These are phyloP conservation scores for Paratrypauchen microcephalus DNA, from an alignment of 2,797 vertebrate genomes.

Conservation along the genomic window DNA sequence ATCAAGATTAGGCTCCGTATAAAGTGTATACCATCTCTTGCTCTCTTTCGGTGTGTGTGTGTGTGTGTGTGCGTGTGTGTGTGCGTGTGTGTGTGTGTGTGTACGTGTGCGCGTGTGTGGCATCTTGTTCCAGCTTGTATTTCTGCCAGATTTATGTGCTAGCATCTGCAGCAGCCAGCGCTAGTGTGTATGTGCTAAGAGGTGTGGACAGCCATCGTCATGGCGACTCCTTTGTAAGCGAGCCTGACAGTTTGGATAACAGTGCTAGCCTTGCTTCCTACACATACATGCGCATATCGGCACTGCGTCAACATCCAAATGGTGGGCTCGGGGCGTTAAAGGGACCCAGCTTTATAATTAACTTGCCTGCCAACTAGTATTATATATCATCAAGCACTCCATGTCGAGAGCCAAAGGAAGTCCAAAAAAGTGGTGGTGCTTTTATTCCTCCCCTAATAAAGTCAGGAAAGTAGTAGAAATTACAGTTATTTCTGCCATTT, in stretches of 20 bases:
- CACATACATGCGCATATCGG: slow-evolving; percentile 40
- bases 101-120: neutral
- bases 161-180: slow-evolving; percentile 43
- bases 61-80: slow-evolving; percentile 11
- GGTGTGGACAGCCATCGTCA: slow-evolving; percentile 54
- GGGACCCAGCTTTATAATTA: slow-evolving; percentile 90
- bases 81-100: too few species aligned
- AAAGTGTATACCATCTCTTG: slow-evolving; percentile 12
- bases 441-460: slow-evolving; percentile 87
- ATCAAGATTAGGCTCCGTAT: neutral
- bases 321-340: slow-evolving; percentile 71
- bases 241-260: slow-evolving; percentile 86
- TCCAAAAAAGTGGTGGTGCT: slow-evolving; percentile 75
- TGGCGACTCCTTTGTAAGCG: slow-evolving; percentile 76
- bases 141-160: slow-evolving; percentile 21
- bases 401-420: slow-evolving; percentile 76
- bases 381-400: slow-evolving; percentile 82
- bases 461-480: slow-evolving; percentile 85
- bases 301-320: slow-evolving; percentile 65
- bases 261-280: slow-evolving; percentile 63
- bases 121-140: slow-evolving; percentile 12
- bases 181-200: slow-evolving; percentile 22
- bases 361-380: slow-evolving; percentile 89
- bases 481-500: slow-evolving; percentile 80
- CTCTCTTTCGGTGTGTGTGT: neutral